Evolutionary conservation across 35 echinoderm and acorn worm species (phyloP), one percentile per base, ranked within the genome.

Genomic region (Amphiura filiformis): DNA sequence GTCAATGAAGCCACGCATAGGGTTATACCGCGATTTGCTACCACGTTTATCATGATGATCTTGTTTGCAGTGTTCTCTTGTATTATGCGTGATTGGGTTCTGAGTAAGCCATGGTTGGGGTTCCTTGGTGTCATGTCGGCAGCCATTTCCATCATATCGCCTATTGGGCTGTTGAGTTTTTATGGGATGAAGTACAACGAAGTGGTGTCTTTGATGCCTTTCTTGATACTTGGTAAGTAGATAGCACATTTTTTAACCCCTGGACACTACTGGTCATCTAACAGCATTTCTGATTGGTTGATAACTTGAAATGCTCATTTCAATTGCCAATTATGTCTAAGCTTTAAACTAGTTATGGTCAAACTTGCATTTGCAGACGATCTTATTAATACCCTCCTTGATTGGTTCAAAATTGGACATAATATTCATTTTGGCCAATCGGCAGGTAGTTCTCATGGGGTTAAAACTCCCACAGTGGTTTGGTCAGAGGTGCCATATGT

Each of bases 41-140:
- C 81, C 22, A 99, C 96, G 1, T 95, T 99, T 56, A 78, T 52
- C 57, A 92, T 99, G 87, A 86, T 99, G 84, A 84, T 99, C 13
- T 35, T 94, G 5, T 99, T 99, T 90, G 93, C 96, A n/a, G 90
- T 99, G 31, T 89, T 87, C 40, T 99, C 92, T 3, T 99, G 96
- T 40, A 99, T 99, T 40, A 99, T 99, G 96, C 77, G 89, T 36
- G 96, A 99, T 61, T 99, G 96, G 92, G 96, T 99, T 17, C 90
- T 92, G 0, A 99, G 96, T 49, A 99, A 99, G 64, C 96, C 96
- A 14, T 99, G 96, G 96, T 84, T 99, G 0, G 96, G 96, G 5
- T 86, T 92, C 39, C 81, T 99, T 41, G 96, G 96, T 1, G 90
- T 99, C 13, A 35, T 99, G 13, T 95, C 93, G 0, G 96, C 96